These are phyloP conservation scores for Synergus umbraculus DNA, from an alignment of 2,888 invertebrate species.

Conservation along the genomic window DNA sequence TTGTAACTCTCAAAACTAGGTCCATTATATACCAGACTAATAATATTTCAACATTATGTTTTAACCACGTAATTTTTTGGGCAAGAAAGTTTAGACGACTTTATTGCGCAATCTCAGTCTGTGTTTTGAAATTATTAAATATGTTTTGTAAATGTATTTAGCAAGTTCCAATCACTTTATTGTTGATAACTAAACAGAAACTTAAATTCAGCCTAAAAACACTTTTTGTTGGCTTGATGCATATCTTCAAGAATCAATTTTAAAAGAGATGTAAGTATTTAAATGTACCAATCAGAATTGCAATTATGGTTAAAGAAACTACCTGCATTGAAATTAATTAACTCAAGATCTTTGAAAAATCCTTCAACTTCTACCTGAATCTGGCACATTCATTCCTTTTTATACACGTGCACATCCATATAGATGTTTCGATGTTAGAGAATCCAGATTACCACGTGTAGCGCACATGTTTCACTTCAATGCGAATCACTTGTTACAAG, in stretches of 20 bases:
- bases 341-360: neutral
- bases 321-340: neutral
- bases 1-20: neutral
- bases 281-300: neutral
- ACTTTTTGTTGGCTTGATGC: neutral
- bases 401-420: conserved; percentile 9
- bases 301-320: neutral
- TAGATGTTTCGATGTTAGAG: neutral
- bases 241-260: too few species aligned
- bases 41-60: neutral
- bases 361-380: conserved; percentile 18
- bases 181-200: neutral
- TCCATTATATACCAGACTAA: neutral
- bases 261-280: too few species aligned
- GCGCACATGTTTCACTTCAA: conserved; percentile 32
- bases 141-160: neutral
- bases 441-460: conserved; percentile 12
- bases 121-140: neutral
- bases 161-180: neutral
- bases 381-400: neutral
- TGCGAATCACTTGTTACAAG: conserved; percentile 34
- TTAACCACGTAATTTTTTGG: neutral
- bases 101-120: neutral
- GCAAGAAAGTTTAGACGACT: neutral
- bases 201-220: too few species aligned